These are phyloP conservation scores for Argyra leucocephala DNA, from an alignment of 2,888 invertebrate species.

Conservation along the genomic window DNA sequence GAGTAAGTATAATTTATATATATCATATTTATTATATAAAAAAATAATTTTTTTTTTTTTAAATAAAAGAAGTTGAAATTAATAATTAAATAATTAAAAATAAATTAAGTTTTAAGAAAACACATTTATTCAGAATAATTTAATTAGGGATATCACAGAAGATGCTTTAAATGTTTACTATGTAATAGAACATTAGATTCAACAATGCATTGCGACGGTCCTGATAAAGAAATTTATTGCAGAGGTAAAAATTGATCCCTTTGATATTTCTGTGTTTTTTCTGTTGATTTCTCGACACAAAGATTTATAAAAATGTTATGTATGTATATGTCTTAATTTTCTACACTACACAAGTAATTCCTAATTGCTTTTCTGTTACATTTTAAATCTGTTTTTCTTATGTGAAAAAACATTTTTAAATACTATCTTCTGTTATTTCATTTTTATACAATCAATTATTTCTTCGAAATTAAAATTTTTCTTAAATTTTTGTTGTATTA, in stretches of 20 bases:
- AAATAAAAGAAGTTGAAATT: neutral
- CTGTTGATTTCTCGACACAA: too few relatives aligned
- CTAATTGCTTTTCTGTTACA: too few relatives aligned
- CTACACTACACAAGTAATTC: too few relatives aligned
- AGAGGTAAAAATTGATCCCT: constrained; percentile 52
- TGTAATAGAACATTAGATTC: constrained; percentile 80
- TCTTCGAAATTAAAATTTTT: too few relatives aligned
- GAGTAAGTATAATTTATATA: constrained; percentile 50
- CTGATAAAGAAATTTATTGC: constrained; percentile 85
- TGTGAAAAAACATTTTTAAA: too few relatives aligned
- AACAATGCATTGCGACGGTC: constrained; percentile 83
- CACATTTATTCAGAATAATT: neutral
- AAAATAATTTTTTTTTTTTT: neutral
- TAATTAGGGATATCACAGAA: constrained; percentile 71
- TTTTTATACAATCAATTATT: too few relatives aligned
- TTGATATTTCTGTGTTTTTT: too few relatives aligned
- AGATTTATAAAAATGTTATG: too few relatives aligned
- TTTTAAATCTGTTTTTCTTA: too few relatives aligned
- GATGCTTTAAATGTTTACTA: constrained; percentile 80
- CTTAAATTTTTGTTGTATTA: too few relatives aligned
- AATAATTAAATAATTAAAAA: neutral
- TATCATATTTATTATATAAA: neutral
- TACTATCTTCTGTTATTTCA: too few relatives aligned
- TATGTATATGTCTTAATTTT: too few relatives aligned
- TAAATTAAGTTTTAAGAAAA: neutral